Base-by-base conservation (phyloP, 2,113 vertebrate genomes). In the Myiozetetes cayanensis region DNA sequence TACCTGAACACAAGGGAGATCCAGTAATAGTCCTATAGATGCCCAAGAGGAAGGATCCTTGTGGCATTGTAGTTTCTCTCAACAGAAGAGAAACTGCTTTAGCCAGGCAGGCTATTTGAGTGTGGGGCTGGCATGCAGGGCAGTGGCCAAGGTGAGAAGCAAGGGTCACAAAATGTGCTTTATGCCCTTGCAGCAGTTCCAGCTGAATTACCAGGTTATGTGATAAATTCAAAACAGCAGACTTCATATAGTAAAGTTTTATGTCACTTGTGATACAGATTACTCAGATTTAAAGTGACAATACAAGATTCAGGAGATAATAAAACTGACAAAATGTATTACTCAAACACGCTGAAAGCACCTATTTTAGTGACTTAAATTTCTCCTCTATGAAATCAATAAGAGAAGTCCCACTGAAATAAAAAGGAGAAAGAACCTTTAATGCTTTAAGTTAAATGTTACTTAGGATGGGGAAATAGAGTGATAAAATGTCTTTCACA, bases 221-320 rank as follows among this genome's bases (percentile, higher is more conserved):
- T 53, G 70, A 91, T 43, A 73, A 93, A 96, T 91, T 76, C 62
- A 95, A 96, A 95, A 95, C 58, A 87, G 91, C 91, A 96, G 89
- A 72, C 74, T 89, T 96, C 87, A 91, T 95, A 91, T 44, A 96
- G 31, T n/a, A 49, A 82, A 85, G 25, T 49, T 93, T 94, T 91
- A 73, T 96, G 89, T 94, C 87, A 93, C 58, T 94, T 93, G 52
- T 58, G 49, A 79, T 87, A 82, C 37, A 62, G 73, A 89, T 75
- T 94, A 82, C 62, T 87, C 0, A 21, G 58, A 93, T 94, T 94
- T 94, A 95, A 96, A 96, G 46, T 94, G 93, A 89, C 96, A 94
- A 66, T 66, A 55, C 58, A 85, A 89, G 86, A 89, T 85, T 77
- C 65, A 77, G 37, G 28, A 93, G 66, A n/a, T 73, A 79, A 95